Evolutionary conservation across 2,888 invertebrate genomes (phyloP), one percentile per base, ranked within the genome.

Genomic region (Drosophila austrosaltans): DNA sequence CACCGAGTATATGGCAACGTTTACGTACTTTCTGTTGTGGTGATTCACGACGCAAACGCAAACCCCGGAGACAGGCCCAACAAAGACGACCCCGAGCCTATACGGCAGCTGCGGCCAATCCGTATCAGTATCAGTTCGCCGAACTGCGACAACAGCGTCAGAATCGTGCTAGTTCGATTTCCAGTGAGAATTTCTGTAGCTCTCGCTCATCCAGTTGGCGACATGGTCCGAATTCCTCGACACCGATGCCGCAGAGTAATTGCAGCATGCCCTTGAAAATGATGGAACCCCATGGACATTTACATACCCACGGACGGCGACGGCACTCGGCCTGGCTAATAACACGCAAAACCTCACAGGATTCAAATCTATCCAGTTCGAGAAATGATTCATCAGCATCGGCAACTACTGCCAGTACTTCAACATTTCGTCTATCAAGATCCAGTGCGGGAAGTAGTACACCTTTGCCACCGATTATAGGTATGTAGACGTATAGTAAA

Each of bases 361-460:
- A 98, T 91, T 98, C 98, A 4, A 98, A 97, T 92, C 93, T 98
- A 78, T 97, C 97, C 57, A 97, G 96, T 84, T 97, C 97, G 25
- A 94, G 98, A 62, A 98, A 98, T 92, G 98, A 98, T 92, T 98
- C 97, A 12, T 97, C 97, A 0, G 97, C 97, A 1, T 97, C 97
- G 5, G 97, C 97, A 30, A 97, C 97, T 20, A 97, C 97, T 1
- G 97, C 97, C 56, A 97, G 96, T 87, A 98, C 98, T 20, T 96
- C 97, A 85, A 97, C 97, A 65, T 98, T 97, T 95, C 94, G 97
- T 72, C 95, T 97, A 87, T 97, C 97, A 8, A 94, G 97, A 62
- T 97, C 97, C 56, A 97, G 96, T 90, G 96, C 92, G 2, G 91
- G 93, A 5, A 94, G 96, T 87, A 95, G 92, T 36, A 93, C 93